Evolutionary conservation across 2,888 invertebrate genomes (phyloP), one percentile per base, ranked within the genome.

Genomic region (Aleiodes testaceus): DNA sequence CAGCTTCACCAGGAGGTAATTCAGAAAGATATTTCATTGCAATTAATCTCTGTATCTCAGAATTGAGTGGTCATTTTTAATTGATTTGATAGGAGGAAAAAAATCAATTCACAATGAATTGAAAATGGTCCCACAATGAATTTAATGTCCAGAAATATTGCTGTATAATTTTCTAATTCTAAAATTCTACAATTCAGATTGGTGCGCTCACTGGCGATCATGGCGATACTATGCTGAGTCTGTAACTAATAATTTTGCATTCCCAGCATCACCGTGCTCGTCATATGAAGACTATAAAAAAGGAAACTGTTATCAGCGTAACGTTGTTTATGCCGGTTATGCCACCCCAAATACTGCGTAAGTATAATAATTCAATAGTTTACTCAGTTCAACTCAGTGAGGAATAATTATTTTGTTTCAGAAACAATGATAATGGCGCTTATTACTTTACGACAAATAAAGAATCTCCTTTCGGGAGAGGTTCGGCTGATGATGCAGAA

Each of bases 251-350:
- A 72, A 75, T 12, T 65, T 55, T 4, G 74, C 75, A 0, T 82
- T 81, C 52, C 49, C 44, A 6, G 77, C 80, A 1, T 45, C 71
- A 0, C 55, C 74, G 20, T 83, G 82, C 53, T 0, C 66, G 3
- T 78, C 75, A 12, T 76, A 77, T 53, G 3, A 0, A 0, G 14
- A 72, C 4, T 81, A 77, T 36, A 0, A 52, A 14, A 7, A 2
- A 12, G 75, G 75, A n/a, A 45, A 52, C 42, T 0, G 5, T 42
- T 1, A 81, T 2, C 26, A 79, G 47, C 20, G 67, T 4, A 42
- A 66, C 4, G 70, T 78, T 4, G 70, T 78, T 5, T 79, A 78
- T 55, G 77, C 78, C 12, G 81, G 81, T 22, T 82, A 81, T 64
- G n/a, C 70, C 0, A 68, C 75, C 1, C 78, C 80, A 4, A 66